phyloP scores from a whole-genome alignment of 2,113 vertebrate species.

The Aspiorhynchus laticeps region DNA sequence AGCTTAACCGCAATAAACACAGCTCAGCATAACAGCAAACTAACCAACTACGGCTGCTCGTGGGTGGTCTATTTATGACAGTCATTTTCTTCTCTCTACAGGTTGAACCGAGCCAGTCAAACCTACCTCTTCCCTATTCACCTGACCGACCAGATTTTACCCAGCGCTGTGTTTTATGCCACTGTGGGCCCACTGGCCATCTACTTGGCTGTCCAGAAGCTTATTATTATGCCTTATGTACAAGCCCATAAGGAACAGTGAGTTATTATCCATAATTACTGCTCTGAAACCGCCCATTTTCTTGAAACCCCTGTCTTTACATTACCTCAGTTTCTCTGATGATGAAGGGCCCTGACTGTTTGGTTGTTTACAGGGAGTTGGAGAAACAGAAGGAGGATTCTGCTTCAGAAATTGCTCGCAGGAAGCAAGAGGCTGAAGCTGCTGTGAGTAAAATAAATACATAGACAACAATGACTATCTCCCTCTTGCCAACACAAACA shows the following conservation, averaged over 20 bases:
- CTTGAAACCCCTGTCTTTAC: slow-evolving; percentile 35
- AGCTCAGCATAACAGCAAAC: background rate
- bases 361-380: slow-evolving; percentile 80
- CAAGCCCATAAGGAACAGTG: slow-evolving; percentile 89
- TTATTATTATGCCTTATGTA: slow-evolving; percentile 91
- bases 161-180: slow-evolving; percentile 95
- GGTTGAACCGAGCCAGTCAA: slow-evolving; percentile 92
- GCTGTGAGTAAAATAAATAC: slow-evolving; percentile 79
- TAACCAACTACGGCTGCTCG: background rate
- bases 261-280: slow-evolving; percentile 65
- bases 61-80: background rate
- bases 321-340: slow-evolving; percentile 21
- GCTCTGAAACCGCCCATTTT: background rate
- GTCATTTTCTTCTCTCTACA: slow-evolving; percentile 59
- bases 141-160: slow-evolving; percentile 93
- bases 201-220: slow-evolving; percentile 88
- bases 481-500: background rate
- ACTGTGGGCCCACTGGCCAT: slow-evolving; percentile 87
- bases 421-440: slow-evolving; percentile 94
- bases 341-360: slow-evolving; percentile 26
- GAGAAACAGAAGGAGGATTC: slow-evolving; percentile 91
- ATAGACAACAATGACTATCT: background rate
- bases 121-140: slow-evolving; percentile 97
- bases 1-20: background rate
- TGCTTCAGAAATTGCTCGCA: slow-evolving; percentile 86